phyloP scores from a whole-genome alignment of 2,113 vertebrate species.

The Ceratotherium simum region DNA sequence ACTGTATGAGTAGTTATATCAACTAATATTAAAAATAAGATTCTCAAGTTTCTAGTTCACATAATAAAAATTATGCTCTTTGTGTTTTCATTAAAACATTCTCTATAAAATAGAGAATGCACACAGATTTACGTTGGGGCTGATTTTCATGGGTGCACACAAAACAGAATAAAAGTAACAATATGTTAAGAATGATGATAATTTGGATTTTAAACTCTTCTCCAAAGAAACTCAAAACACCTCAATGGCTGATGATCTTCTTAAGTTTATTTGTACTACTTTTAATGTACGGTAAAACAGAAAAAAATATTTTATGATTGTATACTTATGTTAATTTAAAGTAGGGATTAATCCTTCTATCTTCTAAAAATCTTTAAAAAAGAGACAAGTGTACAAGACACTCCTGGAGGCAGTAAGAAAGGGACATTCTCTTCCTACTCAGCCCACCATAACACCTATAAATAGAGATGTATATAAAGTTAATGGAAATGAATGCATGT shows the following conservation, averaged over 20 bases:
- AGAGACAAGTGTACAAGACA: neutral
- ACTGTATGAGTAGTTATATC: neutral
- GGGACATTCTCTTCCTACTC: neutral
- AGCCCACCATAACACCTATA: neutral
- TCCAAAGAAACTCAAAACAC: neutral
- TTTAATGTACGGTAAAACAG: neutral
- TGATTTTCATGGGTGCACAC: neutral
- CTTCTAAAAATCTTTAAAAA: neutral
- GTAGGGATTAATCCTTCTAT: neutral
- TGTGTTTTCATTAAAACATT: constrained; percentile 14
- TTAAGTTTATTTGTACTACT: neutral
- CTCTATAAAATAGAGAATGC: neutral
- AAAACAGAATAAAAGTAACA: neutral
- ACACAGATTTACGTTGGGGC: neutral
- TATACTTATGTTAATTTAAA: neutral
- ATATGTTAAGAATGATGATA: neutral
- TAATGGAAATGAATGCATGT: constrained; percentile 1
- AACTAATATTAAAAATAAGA: constrained; percentile 34
- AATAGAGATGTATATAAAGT: neutral
- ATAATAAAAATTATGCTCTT: neutral
- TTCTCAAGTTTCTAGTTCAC: neutral
- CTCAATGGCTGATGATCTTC: neutral
- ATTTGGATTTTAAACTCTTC: neutral
- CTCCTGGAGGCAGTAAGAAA: neutral
- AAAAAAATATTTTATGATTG: neutral